A percentile compares a stretch with the other conserved stretches of the same genome.
Evolutionary conservation across 2,797 vertebrate species (phyloP).

Genomic region (Pseudotriccus pelzelni): DNA sequence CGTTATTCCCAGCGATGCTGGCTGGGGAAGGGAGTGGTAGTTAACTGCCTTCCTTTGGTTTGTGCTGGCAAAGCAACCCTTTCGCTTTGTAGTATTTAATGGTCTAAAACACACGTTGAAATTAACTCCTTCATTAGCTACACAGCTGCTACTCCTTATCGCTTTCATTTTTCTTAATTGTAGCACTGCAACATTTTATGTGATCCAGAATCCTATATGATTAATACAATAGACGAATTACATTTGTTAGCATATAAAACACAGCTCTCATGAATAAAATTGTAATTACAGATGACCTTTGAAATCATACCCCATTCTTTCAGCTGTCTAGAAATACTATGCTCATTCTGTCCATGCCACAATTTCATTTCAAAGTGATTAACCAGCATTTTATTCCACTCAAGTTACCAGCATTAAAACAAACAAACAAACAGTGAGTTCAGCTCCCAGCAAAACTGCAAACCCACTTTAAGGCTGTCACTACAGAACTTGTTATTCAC

Average conservation of each 20-base stretch:
- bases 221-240: not conserved
- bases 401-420: not conserved
- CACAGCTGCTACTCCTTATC: not conserved
- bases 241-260: not conserved
- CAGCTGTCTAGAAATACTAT: not conserved
- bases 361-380: not conserved
- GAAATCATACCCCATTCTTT: not conserved
- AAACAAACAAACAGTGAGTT: not conserved
- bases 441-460: not conserved
- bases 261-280: not conserved
- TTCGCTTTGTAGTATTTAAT: not conserved
- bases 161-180: not conserved
- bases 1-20: not conserved
- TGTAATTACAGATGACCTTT: not conserved
- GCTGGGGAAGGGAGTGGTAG: not conserved
- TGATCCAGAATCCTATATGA: not conserved
- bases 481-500: not conserved
- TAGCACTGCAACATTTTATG: not conserved
- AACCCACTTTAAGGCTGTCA: not conserved
- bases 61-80: not conserved
- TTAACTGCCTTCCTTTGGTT: not conserved
- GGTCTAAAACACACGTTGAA: not conserved
- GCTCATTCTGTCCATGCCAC: not conserved
- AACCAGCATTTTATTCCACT: not conserved
- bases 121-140: slow-evolving; percentile 38